These are phyloP conservation scores for Hucho hucho DNA, from an alignment of 2,113 vertebrate genomes.

Conservation along the genomic window DNA sequence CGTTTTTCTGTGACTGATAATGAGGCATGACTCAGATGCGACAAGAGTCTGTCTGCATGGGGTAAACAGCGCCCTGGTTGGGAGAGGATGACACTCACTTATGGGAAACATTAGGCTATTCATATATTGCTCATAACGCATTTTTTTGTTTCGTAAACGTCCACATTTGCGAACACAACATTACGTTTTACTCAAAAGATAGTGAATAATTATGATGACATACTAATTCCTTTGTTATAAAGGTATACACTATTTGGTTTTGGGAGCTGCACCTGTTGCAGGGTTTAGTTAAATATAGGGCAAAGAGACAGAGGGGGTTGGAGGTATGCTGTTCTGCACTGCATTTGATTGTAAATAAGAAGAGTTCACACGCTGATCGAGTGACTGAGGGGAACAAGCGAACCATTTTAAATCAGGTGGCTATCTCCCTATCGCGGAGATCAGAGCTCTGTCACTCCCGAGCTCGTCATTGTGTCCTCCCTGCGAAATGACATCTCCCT, in stretches of 20 bases:
- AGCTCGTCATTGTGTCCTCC: conserved; percentile 66
- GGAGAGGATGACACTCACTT: not conserved
- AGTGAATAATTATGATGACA: not conserved
- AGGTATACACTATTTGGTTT: not conserved
- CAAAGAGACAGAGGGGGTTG: conserved; percentile 8
- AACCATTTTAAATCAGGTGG: conserved; percentile 87
- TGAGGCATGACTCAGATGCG: conserved; percentile 60
- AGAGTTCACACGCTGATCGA: conserved; percentile 90
- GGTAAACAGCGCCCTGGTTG: not conserved
- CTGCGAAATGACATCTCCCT: conserved; percentile 82
- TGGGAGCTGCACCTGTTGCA: conserved; percentile 11
- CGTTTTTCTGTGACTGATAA: conserved; percentile 67
- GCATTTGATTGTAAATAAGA: conserved; percentile 83
- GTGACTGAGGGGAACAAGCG: conserved; percentile 86
- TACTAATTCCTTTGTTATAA: not conserved
- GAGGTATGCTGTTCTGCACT: conserved; percentile 55
- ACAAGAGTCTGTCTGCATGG: conserved; percentile 31
- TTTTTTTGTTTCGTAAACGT: not conserved
- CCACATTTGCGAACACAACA: not conserved
- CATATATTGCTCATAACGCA: not conserved
- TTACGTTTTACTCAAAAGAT: not conserved
- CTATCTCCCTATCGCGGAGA: conserved; percentile 86
- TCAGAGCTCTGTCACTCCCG: conserved; percentile 81
- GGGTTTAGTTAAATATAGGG: conserved; percentile 11
- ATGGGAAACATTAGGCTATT: not conserved